Evolutionary conservation across 2,888 invertebrate species (phyloP), one percentile per base, ranked within the genome.

Genomic region (Deroplatys truncata): DNA sequence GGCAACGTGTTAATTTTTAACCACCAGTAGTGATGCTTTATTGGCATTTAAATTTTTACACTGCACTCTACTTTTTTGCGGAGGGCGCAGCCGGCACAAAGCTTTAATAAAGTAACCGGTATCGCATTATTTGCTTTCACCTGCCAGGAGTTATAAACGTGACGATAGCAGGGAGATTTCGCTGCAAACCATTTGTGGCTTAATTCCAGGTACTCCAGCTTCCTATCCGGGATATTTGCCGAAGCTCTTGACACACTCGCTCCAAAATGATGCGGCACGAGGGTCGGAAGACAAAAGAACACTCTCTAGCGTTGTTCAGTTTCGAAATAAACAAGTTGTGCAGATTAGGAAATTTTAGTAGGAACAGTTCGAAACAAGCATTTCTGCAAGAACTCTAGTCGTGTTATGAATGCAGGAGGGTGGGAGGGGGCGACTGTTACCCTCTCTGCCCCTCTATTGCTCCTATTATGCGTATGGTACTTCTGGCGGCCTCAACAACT

Each of bases 401-500:
- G 56, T 72, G 56, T 72, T 72, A 72, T 72, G 56, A 72, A 72
- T 72, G 56, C 56, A 72, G 56, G 56, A 2, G 56, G 56, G 56
- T 4, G 56, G 56, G 56, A 72, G 25, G 56, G 56, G 56, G 9
- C 5, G 56, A 72, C 20, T 25, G 56, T 72, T 72, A 16, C 56
- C 56, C 56, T 72, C 56, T 25, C 56, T 25, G 16, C 56, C 56
- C 56, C 56, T 72, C 56, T 72, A 16, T 72, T 72, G 56, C 83
- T 31, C 84, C 84, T 43, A 89, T 89, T 85, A 84, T 88, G 82
- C 85, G 72, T 35, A 85, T 31, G 82, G 85, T 72, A 82, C 84
- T 89, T 85, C 56, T 72, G 56, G 56, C 56, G 7, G 56, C 56
- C 56, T 72, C 28, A 88, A 85, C 82, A 85, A 84, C 85, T 84